Base-by-base conservation (phyloP, 1,140 invertebrate species). In the Listronotus oregonensis region DNA sequence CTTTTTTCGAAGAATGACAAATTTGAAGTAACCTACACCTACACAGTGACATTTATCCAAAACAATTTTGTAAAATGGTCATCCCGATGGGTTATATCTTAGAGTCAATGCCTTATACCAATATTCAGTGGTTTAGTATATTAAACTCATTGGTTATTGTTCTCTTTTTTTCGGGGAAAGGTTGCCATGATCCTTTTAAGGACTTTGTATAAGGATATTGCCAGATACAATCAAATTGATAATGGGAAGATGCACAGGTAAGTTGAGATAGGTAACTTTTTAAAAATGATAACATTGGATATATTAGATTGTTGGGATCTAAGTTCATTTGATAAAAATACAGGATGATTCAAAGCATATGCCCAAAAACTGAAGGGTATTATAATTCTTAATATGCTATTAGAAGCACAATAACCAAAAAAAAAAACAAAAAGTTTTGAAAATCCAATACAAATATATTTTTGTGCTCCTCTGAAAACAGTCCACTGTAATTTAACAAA, bases 91-190 rank as follows among this genome's bases (percentile, higher is more conserved):
- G 97, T 83, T 99, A 99, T 77, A 97, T 99, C 68, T 82, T 99
- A 47, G 95, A 98, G 80, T 97, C 96, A 1, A 97, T 97, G 90
- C 95, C 95, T 0, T 95, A 98, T 75, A 96, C 96, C 0, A 98
- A 99, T 81, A 99, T 99, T 72, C 97, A 99, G 79, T 99, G 97
- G 97, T 99, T 99, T 75, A 96, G 93, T 55, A 95, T 95, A 71
- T 80, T 95, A 12, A 95, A 95, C 79, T 95, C 93, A 0, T 80
- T 95, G 54, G 93, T 96, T 51, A 95, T 95, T 75, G 92, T 94
- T 12, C 80, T 94, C 4, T 94, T 95, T 76, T 80, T 95, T 6
- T 97, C 95, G 72, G 97, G n/a, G 97, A 70, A 99, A 99, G 97
- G 96, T 99, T 11, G 97, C 96, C 10, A 99, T 99, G 96, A 99